Evolutionary conservation across 2,797 vertebrate genomes (phyloP).

Genomic region (Protosalanx chinensis): DNA sequence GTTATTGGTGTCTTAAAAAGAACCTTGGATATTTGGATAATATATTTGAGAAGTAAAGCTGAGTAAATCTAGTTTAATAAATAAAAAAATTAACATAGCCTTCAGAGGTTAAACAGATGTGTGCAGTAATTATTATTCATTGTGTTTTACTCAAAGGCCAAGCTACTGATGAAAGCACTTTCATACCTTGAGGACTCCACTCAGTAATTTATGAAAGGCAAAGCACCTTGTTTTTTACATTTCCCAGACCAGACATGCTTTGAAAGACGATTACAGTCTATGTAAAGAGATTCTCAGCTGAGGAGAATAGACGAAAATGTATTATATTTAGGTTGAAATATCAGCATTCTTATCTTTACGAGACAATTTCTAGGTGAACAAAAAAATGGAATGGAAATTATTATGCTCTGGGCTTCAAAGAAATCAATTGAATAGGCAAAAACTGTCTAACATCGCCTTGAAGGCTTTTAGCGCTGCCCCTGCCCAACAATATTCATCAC

Average conservation of each 20-base stretch:
- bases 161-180: conserved; percentile 17
- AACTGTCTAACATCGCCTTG: not conserved
- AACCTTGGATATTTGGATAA: no score
- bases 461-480: not conserved
- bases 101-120: no score
- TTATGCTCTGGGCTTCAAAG: not conserved
- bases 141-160: conserved; percentile 14
- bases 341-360: no score
- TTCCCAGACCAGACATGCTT: conserved; percentile 28
- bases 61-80: no score
- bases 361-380: not conserved
- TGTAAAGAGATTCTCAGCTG: no score
- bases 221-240: conserved; percentile 39
- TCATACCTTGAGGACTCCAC: conserved; percentile 18
- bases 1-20: not conserved
- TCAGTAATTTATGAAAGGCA: conserved; percentile 33
- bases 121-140: conserved; percentile 1
- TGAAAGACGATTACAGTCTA: conserved; percentile 28
- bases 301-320: no score
- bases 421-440: not conserved
- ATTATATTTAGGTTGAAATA: no score
- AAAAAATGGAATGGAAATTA: not conserved
- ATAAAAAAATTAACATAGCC: no score
- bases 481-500: not conserved
- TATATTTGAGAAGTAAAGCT: no score